Evolutionary conservation across 2,888 invertebrate genomes (phyloP).

Genomic region (Nebria salina): DNA sequence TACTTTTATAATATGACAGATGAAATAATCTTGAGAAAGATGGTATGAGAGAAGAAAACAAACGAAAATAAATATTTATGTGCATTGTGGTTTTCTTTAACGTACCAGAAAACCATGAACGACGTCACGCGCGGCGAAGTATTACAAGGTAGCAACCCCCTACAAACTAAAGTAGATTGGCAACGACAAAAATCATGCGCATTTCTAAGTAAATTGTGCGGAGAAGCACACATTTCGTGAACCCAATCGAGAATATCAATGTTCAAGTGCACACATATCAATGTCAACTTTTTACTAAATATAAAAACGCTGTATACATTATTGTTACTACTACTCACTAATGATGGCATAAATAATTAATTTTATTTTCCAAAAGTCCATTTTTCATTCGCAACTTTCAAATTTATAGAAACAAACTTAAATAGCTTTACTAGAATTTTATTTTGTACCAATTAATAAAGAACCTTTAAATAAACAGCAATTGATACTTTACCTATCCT

Average conservation of each 20-base stretch:
- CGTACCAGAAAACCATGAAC: not conserved
- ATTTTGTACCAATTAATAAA: no score
- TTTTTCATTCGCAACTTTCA: no score
- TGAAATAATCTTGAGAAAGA: not conserved
- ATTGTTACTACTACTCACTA: not conserved
- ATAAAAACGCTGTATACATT: not conserved
- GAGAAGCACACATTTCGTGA: conserved; percentile 13
- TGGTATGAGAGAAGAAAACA: not conserved
- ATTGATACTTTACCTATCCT: no score
- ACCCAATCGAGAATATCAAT: conserved; percentile 5
- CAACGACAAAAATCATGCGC: conserved; percentile 17
- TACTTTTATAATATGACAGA: not conserved
- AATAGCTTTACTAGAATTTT: no score
- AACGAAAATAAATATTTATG: not conserved
- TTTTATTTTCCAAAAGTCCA: no score
- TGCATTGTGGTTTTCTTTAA: not conserved
- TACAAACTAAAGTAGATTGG: not conserved
- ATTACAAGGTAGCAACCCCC: not conserved
- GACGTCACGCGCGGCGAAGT: not conserved
- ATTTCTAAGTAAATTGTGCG: conserved; percentile 3
- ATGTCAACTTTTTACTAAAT: no score
- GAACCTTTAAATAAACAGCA: no score
- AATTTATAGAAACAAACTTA: no score
- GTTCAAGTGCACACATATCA: not conserved
- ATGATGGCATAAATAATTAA: not conserved